Base-by-base conservation (phyloP, 2,113 vertebrate species). In the Ibidorhyncha struthersii region DNA sequence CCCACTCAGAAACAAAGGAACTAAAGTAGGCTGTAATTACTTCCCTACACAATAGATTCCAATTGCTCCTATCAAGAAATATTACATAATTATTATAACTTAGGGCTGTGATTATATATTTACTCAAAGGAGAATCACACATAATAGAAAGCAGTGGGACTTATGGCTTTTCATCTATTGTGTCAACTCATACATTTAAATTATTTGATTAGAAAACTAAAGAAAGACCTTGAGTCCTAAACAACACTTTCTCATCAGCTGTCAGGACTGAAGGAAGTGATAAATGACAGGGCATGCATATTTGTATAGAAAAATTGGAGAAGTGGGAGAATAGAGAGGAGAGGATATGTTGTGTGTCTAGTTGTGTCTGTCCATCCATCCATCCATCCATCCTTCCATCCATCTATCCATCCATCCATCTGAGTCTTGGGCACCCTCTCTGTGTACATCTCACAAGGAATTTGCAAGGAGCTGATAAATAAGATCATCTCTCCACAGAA, bases 11-110 rank as follows among this genome's bases (percentile, higher is more conserved):
- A 97, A 96, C 90, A 94, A 96, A 91, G 72, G 90, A 92, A 84
- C 70, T 67, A 71, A 94, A 97, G 91, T 76, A 96, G 73, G 85
- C 85, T 97, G 77, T 72, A 98, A 97, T 97, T 97, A 97, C 89
- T 91, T 96, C 66, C 83, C 87, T 76, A 66, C 95, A 97, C 92
- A 97, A 97, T 94, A 86, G 93, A 95, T 95, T 92, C 77, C 89
- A 92, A 94, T 96, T 97, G 89, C 87, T 96, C 47, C 93, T 93
- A 96, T 96, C 94, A 95, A 95, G 89, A 97, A 97, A 97, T 97
- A 97, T 98, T 97, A 78, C 93, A 96, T 96, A 98, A 97, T 97
- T 97, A 97, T 97, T 96, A 89, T 96, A 97, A 97, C 91, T 96
- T 59, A 86, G 61, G 45, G n/a, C 61, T 93, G 92, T 97, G 94